These are phyloP conservation scores for Rhyacophila brunnea DNA, from an alignment of 1,140 invertebrate species.

Conservation along the genomic window DNA sequence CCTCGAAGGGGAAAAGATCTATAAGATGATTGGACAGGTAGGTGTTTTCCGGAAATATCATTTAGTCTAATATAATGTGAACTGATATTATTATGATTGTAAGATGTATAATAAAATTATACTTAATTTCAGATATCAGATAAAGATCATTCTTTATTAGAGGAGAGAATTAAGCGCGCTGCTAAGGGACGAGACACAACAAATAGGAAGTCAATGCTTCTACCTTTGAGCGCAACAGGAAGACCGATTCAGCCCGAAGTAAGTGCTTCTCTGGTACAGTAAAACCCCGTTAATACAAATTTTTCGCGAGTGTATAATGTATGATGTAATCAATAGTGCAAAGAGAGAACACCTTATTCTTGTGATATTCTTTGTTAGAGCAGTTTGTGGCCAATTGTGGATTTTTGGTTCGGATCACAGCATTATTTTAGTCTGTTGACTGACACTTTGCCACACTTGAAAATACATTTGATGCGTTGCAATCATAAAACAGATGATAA, in stretches of 20 bases:
- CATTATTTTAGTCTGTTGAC: no score
- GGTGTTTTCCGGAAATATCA: no score
- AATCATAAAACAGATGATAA: no score
- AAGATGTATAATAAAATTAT: not conserved
- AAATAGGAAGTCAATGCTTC: slow-evolving; percentile 43
- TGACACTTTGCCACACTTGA: no score
- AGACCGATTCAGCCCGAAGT: slow-evolving; percentile 47
- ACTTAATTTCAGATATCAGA: slow-evolving; percentile 72
- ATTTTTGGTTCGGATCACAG: no score
- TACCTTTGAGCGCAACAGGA: slow-evolving; percentile 44
- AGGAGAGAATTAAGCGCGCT: slow-evolving; percentile 91
- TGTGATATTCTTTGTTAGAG: no score
- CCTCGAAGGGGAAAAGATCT: slow-evolving; percentile 86
- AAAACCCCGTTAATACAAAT: slow-evolving; percentile 43
- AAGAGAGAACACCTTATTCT: no score
- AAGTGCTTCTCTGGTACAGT: no score
- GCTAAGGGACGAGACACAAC: slow-evolving; percentile 66
- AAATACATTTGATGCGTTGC: no score
- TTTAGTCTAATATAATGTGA: not conserved
- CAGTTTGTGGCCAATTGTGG: no score
- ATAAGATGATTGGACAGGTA: slow-evolving; percentile 88
- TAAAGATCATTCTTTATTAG: slow-evolving; percentile 90
- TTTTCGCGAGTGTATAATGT: no score
- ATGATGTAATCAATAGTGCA: no score
- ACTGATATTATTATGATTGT: not conserved